Evolutionary conservation across 2,888 invertebrate species (phyloP).

Genomic region (Machimus rusticus): DNA sequence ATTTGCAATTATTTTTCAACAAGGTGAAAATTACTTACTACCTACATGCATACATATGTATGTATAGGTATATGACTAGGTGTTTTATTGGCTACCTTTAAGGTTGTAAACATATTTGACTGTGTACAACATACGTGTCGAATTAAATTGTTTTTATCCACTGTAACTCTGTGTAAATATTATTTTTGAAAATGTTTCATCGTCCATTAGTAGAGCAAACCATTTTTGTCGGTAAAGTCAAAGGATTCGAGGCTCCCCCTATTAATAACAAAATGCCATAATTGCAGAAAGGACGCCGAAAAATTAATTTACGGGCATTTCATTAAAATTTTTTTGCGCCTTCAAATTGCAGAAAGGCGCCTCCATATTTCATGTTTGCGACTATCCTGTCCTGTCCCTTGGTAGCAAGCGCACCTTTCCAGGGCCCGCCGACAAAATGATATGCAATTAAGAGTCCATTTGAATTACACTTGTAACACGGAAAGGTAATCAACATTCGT

Average conservation of each 20-base stretch:
- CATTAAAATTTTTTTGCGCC: background rate
- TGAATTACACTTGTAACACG: constrained; percentile 34
- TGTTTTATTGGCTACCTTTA: too few species aligned
- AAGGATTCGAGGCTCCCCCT: background rate
- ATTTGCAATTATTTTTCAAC: too few species aligned
- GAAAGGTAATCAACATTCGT: constrained; percentile 31
- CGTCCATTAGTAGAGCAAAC: background rate
- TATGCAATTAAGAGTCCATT: constrained; percentile 34
- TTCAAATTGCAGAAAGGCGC: background rate
- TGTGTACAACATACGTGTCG: too few species aligned
- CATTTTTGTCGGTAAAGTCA: background rate
- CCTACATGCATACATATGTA: too few species aligned
- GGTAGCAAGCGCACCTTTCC: background rate
- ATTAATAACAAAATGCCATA: background rate
- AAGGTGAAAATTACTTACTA: too few species aligned
- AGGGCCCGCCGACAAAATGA: background rate
- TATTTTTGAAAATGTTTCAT: background rate
- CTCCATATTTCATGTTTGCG: background rate
- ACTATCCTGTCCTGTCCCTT: background rate
- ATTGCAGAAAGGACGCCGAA: background rate
- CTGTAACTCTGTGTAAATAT: background rate
- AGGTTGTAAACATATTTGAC: too few species aligned
- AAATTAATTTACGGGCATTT: background rate
- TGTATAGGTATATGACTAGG: too few species aligned
- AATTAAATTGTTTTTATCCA: background rate